Percentiles rank a stretch among this genome's conserved stretches.
Evolutionary conservation across 2,888 invertebrate genomes (phyloP).

Genomic region (Athalia circularis): DNA sequence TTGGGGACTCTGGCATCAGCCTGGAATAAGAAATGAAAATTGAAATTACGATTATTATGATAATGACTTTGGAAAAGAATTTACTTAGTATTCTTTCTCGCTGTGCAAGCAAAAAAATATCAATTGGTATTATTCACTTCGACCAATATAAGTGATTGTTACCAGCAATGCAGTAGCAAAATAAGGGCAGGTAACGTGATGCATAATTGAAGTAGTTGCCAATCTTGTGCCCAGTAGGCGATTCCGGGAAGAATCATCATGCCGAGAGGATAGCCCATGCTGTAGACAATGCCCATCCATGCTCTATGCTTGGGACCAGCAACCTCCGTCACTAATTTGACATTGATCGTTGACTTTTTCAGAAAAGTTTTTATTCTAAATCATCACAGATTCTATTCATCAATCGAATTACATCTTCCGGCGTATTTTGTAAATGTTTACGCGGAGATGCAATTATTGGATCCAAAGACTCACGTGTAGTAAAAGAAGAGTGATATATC

Average conservation of each 20-base stretch:
- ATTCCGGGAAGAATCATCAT: constrained; percentile 72
- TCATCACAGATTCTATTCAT: neutral
- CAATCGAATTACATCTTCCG: neutral
- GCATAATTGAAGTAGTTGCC: constrained; percentile 76
- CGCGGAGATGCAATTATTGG: neutral
- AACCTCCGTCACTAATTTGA: constrained; percentile 69
- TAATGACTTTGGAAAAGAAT: constrained; percentile 7
- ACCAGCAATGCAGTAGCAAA: constrained; percentile 74
- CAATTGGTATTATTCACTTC: neutral
- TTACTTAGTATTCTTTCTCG: neutral
- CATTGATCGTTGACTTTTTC: neutral
- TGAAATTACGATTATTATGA: neutral
- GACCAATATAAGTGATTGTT: constrained; percentile 46
- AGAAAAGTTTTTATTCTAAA: neutral
- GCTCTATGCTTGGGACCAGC: constrained; percentile 69
- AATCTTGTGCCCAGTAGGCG: constrained; percentile 71
- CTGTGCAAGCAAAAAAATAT: neutral
- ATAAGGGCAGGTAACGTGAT: constrained; percentile 76
- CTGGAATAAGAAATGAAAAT: constrained; percentile 51
- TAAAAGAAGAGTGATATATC: constrained; percentile 76
- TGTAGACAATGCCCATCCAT: constrained; percentile 71
- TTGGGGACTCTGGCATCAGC: constrained; percentile 75
- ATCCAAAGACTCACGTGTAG: constrained; percentile 72
- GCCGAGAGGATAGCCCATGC: constrained; percentile 73
- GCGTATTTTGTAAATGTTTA: constrained; percentile 50